Base-by-base conservation (phyloP, 2,113 vertebrate genomes). In the Syngnathus floridae region DNA sequence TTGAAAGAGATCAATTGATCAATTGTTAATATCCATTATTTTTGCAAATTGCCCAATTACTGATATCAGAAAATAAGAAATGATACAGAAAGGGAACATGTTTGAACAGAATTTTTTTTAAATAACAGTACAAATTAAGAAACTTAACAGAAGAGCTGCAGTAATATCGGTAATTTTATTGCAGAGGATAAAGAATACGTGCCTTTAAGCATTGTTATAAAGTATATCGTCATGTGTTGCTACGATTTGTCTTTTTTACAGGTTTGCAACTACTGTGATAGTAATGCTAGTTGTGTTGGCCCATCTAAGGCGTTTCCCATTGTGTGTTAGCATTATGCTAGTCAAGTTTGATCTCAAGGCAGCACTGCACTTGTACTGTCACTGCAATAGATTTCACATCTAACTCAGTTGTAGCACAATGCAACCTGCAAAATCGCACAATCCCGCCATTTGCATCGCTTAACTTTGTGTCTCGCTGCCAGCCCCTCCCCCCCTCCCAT, bases 391-490 rank as follows among this genome's bases (percentile, higher is more conserved):
- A 10, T 5, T 54, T 26, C 21, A 54, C 40, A 41, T 41, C 40
- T 3, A 31, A 41, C 10, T 14, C 43, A 17, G 13, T 13, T 46
- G 43, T 26, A 35, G 54, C 31, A 55, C 52, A 35, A 16, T 13
- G 26, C 26, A 35, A 16, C 13, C 26, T 13, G 55, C 36, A n/a
- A 37, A 12, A 68, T 77, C 40, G 22, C 65, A 70, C 69, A 82
- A 57, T 57, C 8, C 65, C 72, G 71, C 65, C 74, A 76, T 79
- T 79, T 77, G 69, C 65, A 66, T 71, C 70, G 70, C 76, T 77
- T 71, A 74, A 67, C 76, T 71, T 73, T 65, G 49, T 65, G 68
- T 55, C 74, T 73, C 68, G 56, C 65, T 9, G 21, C 58, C 4
- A 55, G 21, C 46, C 8, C 5, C 16, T 6, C 16, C 10, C 46